Base-by-base conservation (phyloP, 1,140 invertebrate species). In the Heliconius hermathena region DNA sequence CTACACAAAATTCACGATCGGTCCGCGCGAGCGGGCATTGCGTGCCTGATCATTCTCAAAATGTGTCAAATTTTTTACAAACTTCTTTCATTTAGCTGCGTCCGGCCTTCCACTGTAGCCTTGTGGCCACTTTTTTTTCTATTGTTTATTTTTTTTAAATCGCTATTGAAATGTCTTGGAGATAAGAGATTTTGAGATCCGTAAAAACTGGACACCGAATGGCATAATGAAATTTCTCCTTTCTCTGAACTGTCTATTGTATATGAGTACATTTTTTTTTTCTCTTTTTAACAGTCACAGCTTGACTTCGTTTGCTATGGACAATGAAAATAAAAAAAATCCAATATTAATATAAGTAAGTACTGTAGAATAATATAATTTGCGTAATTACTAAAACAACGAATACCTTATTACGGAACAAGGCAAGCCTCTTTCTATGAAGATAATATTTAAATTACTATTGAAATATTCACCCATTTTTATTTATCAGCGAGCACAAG, bases 51-150 rank as follows among this genome's bases (percentile, higher is more conserved):
- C 91, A 91, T 92, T 92, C 92, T 93, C 93, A 94, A 94, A 93
- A 93, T 94, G 93, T 94, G 92, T 94, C 93, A 93, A 94, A 93
- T 85, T 94, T 92, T 94, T 93, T 93, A 94, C 91, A 89, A 92
- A 93, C 85, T 94, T 93, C 92, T 93, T 94, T 94, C 91, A 94
- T 94, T 94, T 93, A 90, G 84, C 85, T 87, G 84, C 88, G 90
- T 90, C 90, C 90, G 92, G 88, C 93, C 91, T 93, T 93, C 87
- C 87, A 86, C 84, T 89, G 87, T 87, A 92, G 90, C 89, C 91
- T 94, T 94, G 90, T 83, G 81, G 87, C 85, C 6, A 87, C 90
- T 90, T 88, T 90, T 88, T 88, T 87, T 88, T 88, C 86, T 88
- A 90, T 93, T 93, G 90, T 91, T 93, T 85, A 88, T 91, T 94